Evolutionary conservation across 2,888 invertebrate species (phyloP).

Genomic region (Erebia palarica): DNA sequence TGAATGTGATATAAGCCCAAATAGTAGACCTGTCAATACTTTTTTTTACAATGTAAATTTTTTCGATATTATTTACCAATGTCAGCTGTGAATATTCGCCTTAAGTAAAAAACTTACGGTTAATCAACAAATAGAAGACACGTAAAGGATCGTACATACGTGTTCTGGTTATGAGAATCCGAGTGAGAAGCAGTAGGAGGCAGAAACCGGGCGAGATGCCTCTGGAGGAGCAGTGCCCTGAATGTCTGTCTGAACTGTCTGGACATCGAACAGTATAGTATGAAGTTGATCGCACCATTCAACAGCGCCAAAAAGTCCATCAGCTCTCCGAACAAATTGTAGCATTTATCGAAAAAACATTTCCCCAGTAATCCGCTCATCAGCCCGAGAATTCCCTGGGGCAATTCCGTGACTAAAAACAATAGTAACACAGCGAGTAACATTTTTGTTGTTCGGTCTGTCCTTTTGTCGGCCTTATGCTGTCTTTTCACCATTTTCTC

Average conservation of each 20-base stretch:
- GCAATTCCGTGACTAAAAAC: constrained; percentile 94
- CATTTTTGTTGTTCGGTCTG: constrained; percentile 95
- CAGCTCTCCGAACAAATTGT: constrained; percentile 90
- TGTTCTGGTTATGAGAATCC: constrained; percentile 85
- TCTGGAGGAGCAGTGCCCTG: constrained; percentile 86
- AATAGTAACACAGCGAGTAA: constrained; percentile 92
- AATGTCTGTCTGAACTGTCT: constrained; percentile 94
- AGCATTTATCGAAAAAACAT: constrained; percentile 90
- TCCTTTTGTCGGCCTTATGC: constrained; percentile 86
- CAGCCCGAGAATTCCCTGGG: constrained; percentile 89
- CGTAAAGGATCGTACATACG: constrained; percentile 74
- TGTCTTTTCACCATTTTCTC: constrained; percentile 73
- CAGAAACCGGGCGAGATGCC: constrained; percentile 83
- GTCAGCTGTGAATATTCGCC: neutral
- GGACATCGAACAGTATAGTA: constrained; percentile 96
- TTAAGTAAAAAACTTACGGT: neutral
- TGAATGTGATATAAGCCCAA: neutral
- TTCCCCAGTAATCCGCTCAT: constrained; percentile 86
- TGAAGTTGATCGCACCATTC: constrained; percentile 96
- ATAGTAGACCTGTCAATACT: neutral
- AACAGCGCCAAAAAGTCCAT: constrained; percentile 95
- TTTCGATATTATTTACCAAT: neutral
- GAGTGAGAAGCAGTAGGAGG: constrained; percentile 82
- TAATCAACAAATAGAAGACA: neutral
- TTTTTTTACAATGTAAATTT: neutral